These are phyloP conservation scores for Trichogramma dendrolimi DNA, from an alignment of 2,888 invertebrate genomes.

Conservation along the genomic window DNA sequence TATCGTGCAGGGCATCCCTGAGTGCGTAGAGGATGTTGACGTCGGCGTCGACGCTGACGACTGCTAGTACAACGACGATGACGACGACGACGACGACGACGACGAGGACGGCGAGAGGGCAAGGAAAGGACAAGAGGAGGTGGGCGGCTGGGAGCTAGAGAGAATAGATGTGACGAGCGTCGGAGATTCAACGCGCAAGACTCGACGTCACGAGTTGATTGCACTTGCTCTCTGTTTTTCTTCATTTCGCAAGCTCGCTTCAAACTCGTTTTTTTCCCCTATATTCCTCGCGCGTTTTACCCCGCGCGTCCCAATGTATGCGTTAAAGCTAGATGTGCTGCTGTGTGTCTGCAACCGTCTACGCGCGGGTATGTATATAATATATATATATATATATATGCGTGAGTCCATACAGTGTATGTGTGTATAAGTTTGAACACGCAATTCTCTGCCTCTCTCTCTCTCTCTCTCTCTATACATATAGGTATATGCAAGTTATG, in stretches of 20 bases:
- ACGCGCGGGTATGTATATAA: no score
- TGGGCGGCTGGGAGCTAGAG: background rate
- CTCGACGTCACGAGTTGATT: constrained; percentile 50
- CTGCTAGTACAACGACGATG: constrained; percentile 10
- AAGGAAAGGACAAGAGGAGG: background rate
- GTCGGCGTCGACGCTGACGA: constrained; percentile 13
- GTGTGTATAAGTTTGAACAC: no score
- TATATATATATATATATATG: no score
- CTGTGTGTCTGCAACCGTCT: no score
- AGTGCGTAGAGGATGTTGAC: no score
- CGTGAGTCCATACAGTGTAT: no score
- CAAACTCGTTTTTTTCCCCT: background rate
- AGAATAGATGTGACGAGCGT: background rate
- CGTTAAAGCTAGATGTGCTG: no score
- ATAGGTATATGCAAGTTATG: background rate
- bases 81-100: constrained; percentile 2
- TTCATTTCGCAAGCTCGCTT: constrained; percentile 33
- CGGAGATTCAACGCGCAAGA: constrained; percentile 13
- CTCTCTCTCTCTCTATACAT: constrained; percentile 14
- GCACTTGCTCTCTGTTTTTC: constrained; percentile 42
- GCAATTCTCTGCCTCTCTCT: constrained; percentile 8
- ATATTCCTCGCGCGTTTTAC: constrained; percentile 26
- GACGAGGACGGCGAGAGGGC: background rate
- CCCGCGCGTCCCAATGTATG: background rate
- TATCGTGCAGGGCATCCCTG: no score